Evolutionary conservation across 2,113 vertebrate genomes (phyloP).

Genomic region (Odontophorus gujanensis): DNA sequence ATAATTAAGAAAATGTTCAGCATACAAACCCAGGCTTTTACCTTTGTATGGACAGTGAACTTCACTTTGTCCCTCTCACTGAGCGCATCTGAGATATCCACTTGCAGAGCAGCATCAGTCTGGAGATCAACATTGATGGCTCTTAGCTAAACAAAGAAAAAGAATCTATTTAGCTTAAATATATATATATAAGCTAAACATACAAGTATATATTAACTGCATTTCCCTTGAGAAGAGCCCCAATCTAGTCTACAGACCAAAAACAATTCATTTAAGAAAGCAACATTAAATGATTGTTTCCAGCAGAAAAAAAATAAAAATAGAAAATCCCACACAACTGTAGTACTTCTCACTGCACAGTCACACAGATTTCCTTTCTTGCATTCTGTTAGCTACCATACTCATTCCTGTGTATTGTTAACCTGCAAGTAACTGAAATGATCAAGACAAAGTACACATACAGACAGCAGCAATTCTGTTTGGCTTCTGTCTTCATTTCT

Average conservation of each 20-base stretch:
- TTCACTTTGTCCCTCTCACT: constrained; percentile 99
- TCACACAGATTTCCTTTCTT: background rate
- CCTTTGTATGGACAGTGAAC: constrained; percentile 99
- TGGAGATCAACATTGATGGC: constrained; percentile 97
- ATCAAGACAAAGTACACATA: background rate
- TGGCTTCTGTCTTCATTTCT: background rate
- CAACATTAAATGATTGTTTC: background rate
- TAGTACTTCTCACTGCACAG: background rate
- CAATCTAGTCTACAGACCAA: background rate
- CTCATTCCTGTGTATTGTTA: background rate
- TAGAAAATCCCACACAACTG: background rate
- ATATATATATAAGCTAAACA: background rate
- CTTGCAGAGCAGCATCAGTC: constrained; percentile 94
- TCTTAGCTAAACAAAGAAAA: constrained; percentile 84
- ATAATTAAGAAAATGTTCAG: background rate
- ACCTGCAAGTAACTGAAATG: background rate
- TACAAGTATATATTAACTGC: background rate
- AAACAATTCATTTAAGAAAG: background rate
- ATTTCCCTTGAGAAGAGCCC: background rate
- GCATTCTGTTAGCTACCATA: background rate
- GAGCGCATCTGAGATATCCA: constrained; percentile 98
- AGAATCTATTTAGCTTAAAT: constrained; percentile 13
- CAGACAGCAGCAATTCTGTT: background rate
- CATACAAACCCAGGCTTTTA: constrained; percentile 67
- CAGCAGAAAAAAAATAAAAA: background rate